Conservation (phyloP, 2,113 vertebrate genomes). For the Dolichallabes microphthalmus region DNA sequence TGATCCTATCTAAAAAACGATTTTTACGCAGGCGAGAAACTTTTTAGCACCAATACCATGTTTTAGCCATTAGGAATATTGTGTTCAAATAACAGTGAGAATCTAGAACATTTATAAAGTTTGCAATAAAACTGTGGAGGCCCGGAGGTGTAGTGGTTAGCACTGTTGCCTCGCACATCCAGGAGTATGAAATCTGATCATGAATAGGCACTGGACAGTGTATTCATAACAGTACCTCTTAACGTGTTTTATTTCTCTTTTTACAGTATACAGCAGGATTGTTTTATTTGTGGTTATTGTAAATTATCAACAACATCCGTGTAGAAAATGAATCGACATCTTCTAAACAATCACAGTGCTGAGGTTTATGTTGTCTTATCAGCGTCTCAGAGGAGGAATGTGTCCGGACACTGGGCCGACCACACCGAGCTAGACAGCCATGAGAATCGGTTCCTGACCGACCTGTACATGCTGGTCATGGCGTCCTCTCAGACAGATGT, state of each 20-base stretch:
- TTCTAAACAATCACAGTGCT: background rate
- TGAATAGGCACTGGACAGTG: too few species aligned
- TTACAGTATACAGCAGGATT: background rate
- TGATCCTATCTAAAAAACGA: too few species aligned
- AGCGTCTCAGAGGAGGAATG: constrained; percentile 84
- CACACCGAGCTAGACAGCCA: constrained; percentile 81
- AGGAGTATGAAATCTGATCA: too few species aligned
- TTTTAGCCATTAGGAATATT: background rate
- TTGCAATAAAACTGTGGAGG: background rate
- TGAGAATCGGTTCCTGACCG: constrained; percentile 84
- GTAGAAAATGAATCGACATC: background rate
- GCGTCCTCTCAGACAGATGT: constrained; percentile 87
- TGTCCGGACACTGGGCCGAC: constrained; percentile 66
- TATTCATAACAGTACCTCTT: background rate
- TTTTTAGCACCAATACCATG: too few species aligned
- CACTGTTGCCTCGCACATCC: too few species aligned
- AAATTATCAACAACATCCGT: background rate
- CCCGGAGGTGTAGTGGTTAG: too few species aligned
- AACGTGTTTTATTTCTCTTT: background rate
- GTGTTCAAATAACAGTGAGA: background rate
- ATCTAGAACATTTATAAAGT: background rate
- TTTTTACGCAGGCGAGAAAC: too few species aligned
- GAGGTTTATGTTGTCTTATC: constrained; percentile 22
- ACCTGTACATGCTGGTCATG: constrained; percentile 84
- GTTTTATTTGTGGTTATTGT: background rate